phyloP scores from a whole-genome alignment of 2,113 vertebrate genomes.

The Tonatia bakeri region DNA sequence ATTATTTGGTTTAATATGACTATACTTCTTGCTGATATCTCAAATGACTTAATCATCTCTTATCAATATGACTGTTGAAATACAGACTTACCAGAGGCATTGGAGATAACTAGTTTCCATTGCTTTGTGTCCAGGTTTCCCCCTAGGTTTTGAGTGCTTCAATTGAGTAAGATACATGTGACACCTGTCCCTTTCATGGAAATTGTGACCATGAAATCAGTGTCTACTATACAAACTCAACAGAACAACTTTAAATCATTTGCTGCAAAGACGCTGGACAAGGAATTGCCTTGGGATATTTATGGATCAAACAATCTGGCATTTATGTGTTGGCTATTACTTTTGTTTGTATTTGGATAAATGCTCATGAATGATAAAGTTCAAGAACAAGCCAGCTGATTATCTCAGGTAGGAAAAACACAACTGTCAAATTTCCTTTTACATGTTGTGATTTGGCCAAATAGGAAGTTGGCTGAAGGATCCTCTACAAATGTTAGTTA shows the following conservation, averaged over 20 bases:
- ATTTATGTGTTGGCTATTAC: neutral
- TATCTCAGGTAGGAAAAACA: neutral
- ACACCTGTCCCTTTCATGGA: neutral
- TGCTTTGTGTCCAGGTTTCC: neutral
- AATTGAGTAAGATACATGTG: neutral
- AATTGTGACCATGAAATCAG: neutral
- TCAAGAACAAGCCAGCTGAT: neutral
- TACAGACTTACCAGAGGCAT: neutral
- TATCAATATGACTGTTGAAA: neutral
- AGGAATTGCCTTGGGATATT: neutral
- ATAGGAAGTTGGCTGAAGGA: neutral
- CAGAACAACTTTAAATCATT: neutral
- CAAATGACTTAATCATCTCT: neutral
- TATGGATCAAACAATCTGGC: neutral
- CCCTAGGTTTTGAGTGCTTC: neutral
- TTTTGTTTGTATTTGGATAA: neutral
- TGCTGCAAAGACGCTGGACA: neutral
- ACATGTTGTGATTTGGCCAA: neutral
- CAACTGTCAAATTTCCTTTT: neutral
- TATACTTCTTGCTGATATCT: neutral
- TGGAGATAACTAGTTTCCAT: neutral
- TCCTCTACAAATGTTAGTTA: neutral
- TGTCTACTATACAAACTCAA: neutral
- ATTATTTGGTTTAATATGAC: neutral
- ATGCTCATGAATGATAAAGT: neutral